Evolutionary conservation across 2,888 invertebrate species (phyloP), one percentile per base, ranked within the genome.

Genomic region (Polydrusus pterygomalis): DNA sequence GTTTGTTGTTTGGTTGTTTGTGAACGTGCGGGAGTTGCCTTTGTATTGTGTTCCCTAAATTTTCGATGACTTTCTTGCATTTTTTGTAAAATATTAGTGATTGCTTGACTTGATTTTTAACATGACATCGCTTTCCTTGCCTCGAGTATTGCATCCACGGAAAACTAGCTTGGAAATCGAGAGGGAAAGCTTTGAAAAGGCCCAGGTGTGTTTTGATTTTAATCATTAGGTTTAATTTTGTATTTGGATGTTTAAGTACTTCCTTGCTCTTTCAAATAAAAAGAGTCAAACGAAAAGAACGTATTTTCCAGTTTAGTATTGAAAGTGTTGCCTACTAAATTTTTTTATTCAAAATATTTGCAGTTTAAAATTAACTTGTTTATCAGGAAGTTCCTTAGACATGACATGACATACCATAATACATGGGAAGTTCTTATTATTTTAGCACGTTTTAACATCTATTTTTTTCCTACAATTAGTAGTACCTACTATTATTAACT

Each of bases 111-210:
- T 38, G 3, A 47, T 30, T n/a, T 64, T n/a, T 18, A 34, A 51
- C 40, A 60, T 60, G 58, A 60, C 58, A 60, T 60, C 58, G 38
- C 47, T 54, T 9, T 30, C 40, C 34, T 18, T 68, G 82, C 93
- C 93, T 45, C 89, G 93, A 83, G 93, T 93, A 79, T 88, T 93
- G 77, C 93, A 94, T 85, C 91, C 92, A 81, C 91, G 93, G 86
- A 94, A 93, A 89, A 93, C 93, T 79, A 94, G 93, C 85, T 87
- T 94, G 85, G 94, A 94, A 86, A 90, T 92, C 80, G 95, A 95
- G 87, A 90, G 94, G 70, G 95, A 96, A 87, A 93, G 93, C 83
- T 96, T 95, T 86, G 95, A 95, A 88, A 95, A 94, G 87, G 92
- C 92, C 85, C 95, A 95, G 93, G 95, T 95, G 88, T 45, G 72